phyloP scores from a whole-genome alignment of 2,113 vertebrate genomes.

The Charina bottae region DNA sequence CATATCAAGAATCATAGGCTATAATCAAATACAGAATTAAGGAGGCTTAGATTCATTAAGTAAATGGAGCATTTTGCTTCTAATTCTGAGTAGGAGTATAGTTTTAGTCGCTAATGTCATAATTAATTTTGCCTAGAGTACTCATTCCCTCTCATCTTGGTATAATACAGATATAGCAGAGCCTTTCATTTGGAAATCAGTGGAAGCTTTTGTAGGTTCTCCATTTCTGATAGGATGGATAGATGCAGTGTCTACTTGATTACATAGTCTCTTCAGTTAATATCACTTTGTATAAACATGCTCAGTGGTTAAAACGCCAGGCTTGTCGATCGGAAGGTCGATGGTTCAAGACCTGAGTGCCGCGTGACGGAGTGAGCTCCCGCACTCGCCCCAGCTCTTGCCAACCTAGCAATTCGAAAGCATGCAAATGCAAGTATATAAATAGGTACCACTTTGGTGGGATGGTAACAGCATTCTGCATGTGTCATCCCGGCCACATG shows the following conservation, averaged over 20 bases:
- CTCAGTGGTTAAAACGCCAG: no score
- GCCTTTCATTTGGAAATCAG: not conserved
- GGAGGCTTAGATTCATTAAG: not conserved
- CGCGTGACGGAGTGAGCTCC: no score
- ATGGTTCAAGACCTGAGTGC: no score
- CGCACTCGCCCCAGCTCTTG: no score
- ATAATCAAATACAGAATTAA: not conserved
- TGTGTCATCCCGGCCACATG: no score
- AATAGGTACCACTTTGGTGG: no score
- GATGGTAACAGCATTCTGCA: no score
- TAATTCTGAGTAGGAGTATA: not conserved
- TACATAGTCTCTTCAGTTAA: not conserved
- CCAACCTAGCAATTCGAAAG: no score
- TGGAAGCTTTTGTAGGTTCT: not conserved
- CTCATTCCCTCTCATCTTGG: not conserved
- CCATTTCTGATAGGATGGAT: not conserved
- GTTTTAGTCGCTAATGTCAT: not conserved
- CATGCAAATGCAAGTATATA: no score
- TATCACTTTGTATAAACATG: not conserved
- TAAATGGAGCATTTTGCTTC: not conserved
- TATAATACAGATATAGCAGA: not conserved
- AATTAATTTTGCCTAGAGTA: not conserved
- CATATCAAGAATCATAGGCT: not conserved
- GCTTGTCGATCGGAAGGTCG: no score
- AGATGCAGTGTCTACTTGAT: not conserved